These are phyloP conservation scores for Platanista minor DNA, from an alignment of 2,113 vertebrate genomes.

Conservation along the genomic window DNA sequence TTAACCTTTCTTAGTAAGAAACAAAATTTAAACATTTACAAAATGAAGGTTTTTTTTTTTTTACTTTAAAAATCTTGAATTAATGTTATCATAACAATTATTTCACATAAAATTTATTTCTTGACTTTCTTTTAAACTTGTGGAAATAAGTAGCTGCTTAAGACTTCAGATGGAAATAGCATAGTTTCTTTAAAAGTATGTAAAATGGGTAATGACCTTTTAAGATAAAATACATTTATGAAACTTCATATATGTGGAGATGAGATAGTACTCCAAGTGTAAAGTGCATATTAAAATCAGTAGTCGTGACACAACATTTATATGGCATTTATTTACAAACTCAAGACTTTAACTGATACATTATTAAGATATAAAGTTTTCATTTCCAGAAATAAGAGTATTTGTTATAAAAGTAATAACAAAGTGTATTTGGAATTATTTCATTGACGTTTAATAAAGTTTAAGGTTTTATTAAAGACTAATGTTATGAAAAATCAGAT, in stretches of 20 bases:
- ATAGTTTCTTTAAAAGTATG: neutral
- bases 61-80: slow-evolving; percentile 2
- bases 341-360: neutral
- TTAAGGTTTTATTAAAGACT: slow-evolving; percentile 32
- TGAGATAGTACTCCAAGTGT: neutral
- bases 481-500: neutral
- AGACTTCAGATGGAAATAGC: neutral
- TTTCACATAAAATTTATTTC: neutral
- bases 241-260: neutral
- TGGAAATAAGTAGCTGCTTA: neutral
- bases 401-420: neutral
- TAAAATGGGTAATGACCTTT: neutral
- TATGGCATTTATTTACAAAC: slow-evolving; percentile 1
- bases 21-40: slow-evolving; percentile 1
- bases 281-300: slow-evolving; percentile 5
- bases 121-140: neutral
- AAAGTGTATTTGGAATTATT: neutral
- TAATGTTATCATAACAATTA: neutral
- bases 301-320: slow-evolving; percentile 1
- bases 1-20: neutral
- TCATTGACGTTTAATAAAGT: slow-evolving; percentile 2
- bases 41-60: neutral
- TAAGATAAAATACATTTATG: neutral
- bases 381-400: neutral
- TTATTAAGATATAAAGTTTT: neutral